A percentile compares a stretch with the other conserved stretches of the same genome.
Evolutionary conservation across 2,888 invertebrate genomes (phyloP).

Genomic region (Latrodectus hesperus): DNA sequence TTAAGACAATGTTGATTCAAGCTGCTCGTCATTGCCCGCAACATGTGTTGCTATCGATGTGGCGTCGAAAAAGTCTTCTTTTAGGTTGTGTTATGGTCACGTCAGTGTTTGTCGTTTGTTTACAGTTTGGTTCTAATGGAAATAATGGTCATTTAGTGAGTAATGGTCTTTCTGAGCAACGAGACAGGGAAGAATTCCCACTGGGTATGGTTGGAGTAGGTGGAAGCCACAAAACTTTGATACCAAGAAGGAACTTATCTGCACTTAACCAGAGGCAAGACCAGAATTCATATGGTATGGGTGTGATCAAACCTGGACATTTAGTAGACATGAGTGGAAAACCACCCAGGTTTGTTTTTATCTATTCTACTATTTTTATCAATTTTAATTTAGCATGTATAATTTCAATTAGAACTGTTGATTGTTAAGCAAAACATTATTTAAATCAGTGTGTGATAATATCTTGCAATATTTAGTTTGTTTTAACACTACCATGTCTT

Average conservation of each 20-base stretch:
- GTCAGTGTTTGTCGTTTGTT: conserved; percentile 63
- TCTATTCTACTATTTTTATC: too few species aligned
- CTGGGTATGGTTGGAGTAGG: conserved; percentile 45
- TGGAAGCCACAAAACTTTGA: conserved; percentile 59
- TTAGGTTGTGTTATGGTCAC: conserved; percentile 67
- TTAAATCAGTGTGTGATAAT: too few species aligned
- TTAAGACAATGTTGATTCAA: conserved; percentile 54
- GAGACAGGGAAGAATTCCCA: conserved; percentile 41
- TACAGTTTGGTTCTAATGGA: conserved; percentile 67
- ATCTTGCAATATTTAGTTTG: too few species aligned
- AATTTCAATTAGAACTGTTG: too few species aligned
- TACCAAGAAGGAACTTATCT: conserved; percentile 70
- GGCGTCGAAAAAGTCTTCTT: conserved; percentile 69
- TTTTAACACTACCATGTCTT: too few species aligned
- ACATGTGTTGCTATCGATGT: conserved; percentile 64
- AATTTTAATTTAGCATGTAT: too few species aligned
- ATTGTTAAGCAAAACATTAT: too few species aligned
- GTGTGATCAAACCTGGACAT: conserved; percentile 26
- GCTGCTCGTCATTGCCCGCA: conserved; percentile 66
- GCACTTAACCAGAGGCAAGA: conserved; percentile 63
- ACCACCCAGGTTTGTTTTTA: conserved; percentile 38
- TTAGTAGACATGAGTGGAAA: conserved; percentile 58
- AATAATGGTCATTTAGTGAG: conserved; percentile 46
- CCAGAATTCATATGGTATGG: conserved; percentile 36
- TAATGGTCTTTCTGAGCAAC: conserved; percentile 28